These are phyloP conservation scores for Cisticola juncidis DNA, from an alignment of 2,113 vertebrate species.

Conservation along the genomic window DNA sequence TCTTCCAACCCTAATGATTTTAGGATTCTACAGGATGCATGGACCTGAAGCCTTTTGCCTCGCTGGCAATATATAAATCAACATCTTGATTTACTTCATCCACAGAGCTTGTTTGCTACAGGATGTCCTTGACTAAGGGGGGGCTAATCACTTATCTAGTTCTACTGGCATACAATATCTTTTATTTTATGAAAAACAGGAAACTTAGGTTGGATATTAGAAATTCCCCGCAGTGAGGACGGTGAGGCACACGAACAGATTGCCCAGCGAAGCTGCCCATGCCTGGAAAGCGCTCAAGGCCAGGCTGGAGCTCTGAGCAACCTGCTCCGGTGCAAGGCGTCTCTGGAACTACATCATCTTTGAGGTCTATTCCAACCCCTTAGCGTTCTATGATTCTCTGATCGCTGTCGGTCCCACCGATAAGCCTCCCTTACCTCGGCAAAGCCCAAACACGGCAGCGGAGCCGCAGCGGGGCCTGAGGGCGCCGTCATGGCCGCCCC, in stretches of 20 bases:
- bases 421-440: rapidly evolving
- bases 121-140: no score
- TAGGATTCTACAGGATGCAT: neutral
- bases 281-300: no score
- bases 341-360: neutral
- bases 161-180: neutral
- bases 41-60: neutral
- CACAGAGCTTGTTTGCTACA: no score
- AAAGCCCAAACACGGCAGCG: rapidly evolving
- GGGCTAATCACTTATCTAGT: neutral
- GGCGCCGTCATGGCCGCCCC: neutral
- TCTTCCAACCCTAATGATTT: neutral
- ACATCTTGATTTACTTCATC: neutral
- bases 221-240: neutral
- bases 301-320: neutral
- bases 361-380: neutral
- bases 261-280: no score
- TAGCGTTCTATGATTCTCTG: no score
- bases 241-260: neutral
- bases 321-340: rapidly evolving
- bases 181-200: neutral
- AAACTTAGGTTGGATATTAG: neutral
- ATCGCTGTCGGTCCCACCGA: rapidly evolving
- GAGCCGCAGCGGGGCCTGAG: rapidly evolving
- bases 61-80: no score